phyloP scores from a whole-genome alignment of 53 echinoderm and acorn worm genomes.

The Holothuria scabra region DNA sequence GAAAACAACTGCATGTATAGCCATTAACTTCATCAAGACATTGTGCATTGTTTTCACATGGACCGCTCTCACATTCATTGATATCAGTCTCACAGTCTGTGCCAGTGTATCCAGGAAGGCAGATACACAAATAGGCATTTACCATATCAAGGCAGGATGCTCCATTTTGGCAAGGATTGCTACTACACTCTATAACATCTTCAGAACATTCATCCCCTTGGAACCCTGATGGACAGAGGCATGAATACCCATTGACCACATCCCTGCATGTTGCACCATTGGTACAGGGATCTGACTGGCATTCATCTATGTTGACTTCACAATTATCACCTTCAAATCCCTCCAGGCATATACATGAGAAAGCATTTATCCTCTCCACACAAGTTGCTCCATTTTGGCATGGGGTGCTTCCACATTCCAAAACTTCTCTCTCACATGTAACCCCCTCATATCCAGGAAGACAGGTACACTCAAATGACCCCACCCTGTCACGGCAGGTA shows the following conservation, averaged over 20 bases:
- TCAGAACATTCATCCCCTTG: constrained; percentile 60
- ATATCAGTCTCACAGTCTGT: constrained; percentile 59
- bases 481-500: constrained; percentile 50
- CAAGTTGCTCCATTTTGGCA: constrained; percentile 59
- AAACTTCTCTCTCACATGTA: constrained; percentile 41
- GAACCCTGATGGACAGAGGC: constrained; percentile 64
- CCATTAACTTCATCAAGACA: constrained; percentile 53
- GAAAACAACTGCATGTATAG: constrained; percentile 54
- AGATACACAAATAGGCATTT: constrained; percentile 60
- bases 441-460: constrained; percentile 51
- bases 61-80: constrained; percentile 62
- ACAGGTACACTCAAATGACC: constrained; percentile 59
- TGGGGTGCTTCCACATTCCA: constrained; percentile 59
- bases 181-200: constrained; percentile 57
- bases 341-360: constrained; percentile 40
- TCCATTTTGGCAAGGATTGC: constrained; percentile 56
- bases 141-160: constrained; percentile 65
- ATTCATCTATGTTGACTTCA: constrained; percentile 57
- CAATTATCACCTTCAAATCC: constrained; percentile 60
- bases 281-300: constrained; percentile 56
- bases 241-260: constrained; percentile 64
- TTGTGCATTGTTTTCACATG: constrained; percentile 57
- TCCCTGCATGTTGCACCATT: constrained; percentile 68
- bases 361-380: constrained; percentile 45
- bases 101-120: constrained; percentile 59